These are phyloP conservation scores for Varanus salvator DNA, from an alignment of 2,113 vertebrate species.

Conservation along the genomic window DNA sequence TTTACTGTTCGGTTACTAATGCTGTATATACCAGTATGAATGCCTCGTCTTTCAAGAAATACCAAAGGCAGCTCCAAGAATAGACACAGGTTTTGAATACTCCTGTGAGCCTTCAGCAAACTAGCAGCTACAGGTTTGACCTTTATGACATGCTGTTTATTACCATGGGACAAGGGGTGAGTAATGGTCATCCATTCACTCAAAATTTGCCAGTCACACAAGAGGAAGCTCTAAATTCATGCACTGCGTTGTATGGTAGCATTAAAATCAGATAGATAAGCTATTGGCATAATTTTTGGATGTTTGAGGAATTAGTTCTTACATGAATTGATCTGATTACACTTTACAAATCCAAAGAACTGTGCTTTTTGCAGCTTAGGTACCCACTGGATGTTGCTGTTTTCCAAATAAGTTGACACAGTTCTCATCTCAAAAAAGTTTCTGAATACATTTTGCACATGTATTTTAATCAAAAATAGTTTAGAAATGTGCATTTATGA, in stretches of 20 bases:
- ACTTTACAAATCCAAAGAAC: neutral
- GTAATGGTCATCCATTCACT: neutral
- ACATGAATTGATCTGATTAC: neutral
- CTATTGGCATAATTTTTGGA: neutral
- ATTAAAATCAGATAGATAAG: too few relatives aligned
- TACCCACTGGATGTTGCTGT: neutral
- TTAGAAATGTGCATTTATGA: neutral
- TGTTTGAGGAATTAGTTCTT: neutral
- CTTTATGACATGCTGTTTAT: conserved; percentile 22
- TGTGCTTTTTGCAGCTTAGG: too few relatives aligned
- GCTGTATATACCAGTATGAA: neutral
- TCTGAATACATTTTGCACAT: neutral
- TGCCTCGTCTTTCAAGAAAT: neutral
- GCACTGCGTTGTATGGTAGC: neutral
- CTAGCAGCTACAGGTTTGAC: conserved; percentile 21
- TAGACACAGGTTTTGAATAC: conserved; percentile 19
- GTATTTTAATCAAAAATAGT: neutral
- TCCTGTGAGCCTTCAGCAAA: conserved; percentile 9
- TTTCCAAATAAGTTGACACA: neutral
- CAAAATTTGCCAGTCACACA: neutral
- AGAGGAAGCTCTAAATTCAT: neutral
- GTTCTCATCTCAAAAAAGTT: neutral
- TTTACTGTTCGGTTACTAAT: conserved; percentile 16
- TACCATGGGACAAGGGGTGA: neutral
- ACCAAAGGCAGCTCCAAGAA: conserved; percentile 16